Evolutionary conservation across 2,888 invertebrate genomes (phyloP).

Genomic region (Synanthedon myopaeformis): DNA sequence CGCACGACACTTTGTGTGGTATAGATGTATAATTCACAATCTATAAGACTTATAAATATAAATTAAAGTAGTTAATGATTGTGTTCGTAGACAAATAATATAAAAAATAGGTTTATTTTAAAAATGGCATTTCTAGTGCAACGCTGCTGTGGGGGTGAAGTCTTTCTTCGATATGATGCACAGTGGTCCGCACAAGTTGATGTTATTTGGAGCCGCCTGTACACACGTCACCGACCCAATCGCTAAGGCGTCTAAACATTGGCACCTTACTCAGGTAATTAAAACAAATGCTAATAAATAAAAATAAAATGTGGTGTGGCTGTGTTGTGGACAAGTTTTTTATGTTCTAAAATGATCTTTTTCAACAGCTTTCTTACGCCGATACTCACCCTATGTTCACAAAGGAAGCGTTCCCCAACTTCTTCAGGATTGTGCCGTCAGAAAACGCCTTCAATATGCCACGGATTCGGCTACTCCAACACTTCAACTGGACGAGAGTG

Average conservation of each 20-base stretch:
- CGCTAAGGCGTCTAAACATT: conserved; percentile 96
- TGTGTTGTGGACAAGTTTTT: background rate
- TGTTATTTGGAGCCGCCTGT: conserved; percentile 97
- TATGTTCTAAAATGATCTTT: conserved; percentile 3
- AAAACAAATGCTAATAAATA: too few species aligned
- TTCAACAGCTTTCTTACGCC: conserved; percentile 87
- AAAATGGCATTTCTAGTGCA: conserved; percentile 74
- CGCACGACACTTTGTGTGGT: too few species aligned
- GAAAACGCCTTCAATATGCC: conserved; percentile 97
- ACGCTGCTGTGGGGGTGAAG: conserved; percentile 93
- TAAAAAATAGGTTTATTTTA: too few species aligned
- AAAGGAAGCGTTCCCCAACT: conserved; percentile 92
- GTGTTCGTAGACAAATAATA: too few species aligned
- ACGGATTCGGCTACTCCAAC: conserved; percentile 84
- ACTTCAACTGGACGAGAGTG: conserved; percentile 97
- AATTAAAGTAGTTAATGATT: background rate
- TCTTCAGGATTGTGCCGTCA: conserved; percentile 96
- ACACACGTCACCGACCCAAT: conserved; percentile 97
- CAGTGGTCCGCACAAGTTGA: conserved; percentile 90
- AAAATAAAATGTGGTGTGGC: too few species aligned
- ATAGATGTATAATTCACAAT: too few species aligned
- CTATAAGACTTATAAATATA: too few species aligned
- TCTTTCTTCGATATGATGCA: conserved; percentile 98
- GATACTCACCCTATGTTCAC: conserved; percentile 98
- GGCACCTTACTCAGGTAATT: conserved; percentile 92